Conservation (phyloP, 2,113 vertebrate species). For the Oreochromis tanganicae region DNA sequence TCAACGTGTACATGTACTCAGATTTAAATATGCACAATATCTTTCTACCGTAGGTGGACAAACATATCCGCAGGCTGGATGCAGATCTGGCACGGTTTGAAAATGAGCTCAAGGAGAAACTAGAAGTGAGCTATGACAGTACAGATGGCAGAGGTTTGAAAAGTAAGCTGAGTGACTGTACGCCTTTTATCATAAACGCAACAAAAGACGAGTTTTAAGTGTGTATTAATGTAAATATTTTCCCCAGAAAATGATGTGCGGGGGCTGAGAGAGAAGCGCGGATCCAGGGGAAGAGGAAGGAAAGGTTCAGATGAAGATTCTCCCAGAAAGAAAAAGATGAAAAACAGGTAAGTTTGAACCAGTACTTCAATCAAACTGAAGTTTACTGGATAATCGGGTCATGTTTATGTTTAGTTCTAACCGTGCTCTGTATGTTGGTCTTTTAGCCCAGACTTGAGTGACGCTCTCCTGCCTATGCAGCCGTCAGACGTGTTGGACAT, state of each 20-base stretch:
- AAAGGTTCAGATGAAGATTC: constrained; percentile 90
- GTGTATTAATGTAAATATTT: not conserved
- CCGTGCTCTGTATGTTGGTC: not conserved
- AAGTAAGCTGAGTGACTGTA: constrained; percentile 69
- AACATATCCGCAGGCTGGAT: constrained; percentile 93
- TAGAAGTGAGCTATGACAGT: constrained; percentile 88
- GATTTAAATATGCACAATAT: not conserved
- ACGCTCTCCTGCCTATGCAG: constrained; percentile 87
- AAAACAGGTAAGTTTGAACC: constrained; percentile 76
- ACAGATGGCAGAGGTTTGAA: constrained; percentile 78
- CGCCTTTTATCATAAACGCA: not conserved
- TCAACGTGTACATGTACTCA: not conserved
- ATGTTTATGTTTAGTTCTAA: not conserved
- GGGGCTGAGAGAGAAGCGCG: constrained; percentile 85
- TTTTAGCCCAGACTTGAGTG: constrained; percentile 81
- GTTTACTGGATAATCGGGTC: not conserved
- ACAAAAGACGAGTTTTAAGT: not conserved
- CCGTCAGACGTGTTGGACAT: constrained; percentile 97
- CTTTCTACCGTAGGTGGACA: constrained; percentile 82
- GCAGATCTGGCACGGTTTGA: constrained; percentile 95
- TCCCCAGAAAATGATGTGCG: constrained; percentile 75
- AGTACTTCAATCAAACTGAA: not conserved
- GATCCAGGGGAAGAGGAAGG: constrained; percentile 83
- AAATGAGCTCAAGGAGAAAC: constrained; percentile 94
- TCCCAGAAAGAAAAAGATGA: constrained; percentile 91